Base-by-base conservation (phyloP, 2,888 invertebrate species). In the Perizoma affinitatum region DNA sequence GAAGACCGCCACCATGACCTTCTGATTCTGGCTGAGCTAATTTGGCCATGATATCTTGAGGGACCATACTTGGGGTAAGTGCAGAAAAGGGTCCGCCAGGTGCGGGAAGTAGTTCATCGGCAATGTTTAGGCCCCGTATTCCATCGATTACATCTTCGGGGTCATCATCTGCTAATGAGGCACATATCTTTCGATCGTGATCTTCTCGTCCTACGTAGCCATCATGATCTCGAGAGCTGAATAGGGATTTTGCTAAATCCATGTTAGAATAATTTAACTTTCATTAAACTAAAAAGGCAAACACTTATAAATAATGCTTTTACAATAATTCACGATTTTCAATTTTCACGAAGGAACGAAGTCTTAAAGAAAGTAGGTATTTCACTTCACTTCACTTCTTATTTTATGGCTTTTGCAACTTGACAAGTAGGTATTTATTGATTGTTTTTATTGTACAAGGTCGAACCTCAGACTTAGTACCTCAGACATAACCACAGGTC, bases 51-150 rank as follows among this genome's bases (percentile, higher is more conserved):
- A 98, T 96, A 80, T 98, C 97, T 84, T 98, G 98, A 0, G 98
- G 98, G 95, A 98, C 98, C 98, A 99, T 98, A 63, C 98, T 98
- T 4, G 98, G 95, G 1, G 97, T 98, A 9, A 99, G 94, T 1
- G 98, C 98, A 36, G 98, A 98, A 88, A 99, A 99, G 0, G 98
- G 97, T 0, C 98, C 98, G 1, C 98, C 97, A 9, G 96, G 96
- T 53, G 94, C 94, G 6, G 96, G 96, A 7, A 95, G 94, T 51
- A 96, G 79, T 53, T 95, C 94, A 82, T 96, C 96, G 35, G 95
- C 94, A 54, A 93, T 79, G 74, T 95, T 95, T 62, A 97, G 88
- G 38, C 95, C 95, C 72, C 96, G 95, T 70, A 95, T 93, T 64
- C 94, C 93, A 73, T 94, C 94, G 62, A 95, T 93, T 47, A 94